Base-by-base conservation (phyloP, 2,888 invertebrate species). In the Aspidiotus rigidus region DNA sequence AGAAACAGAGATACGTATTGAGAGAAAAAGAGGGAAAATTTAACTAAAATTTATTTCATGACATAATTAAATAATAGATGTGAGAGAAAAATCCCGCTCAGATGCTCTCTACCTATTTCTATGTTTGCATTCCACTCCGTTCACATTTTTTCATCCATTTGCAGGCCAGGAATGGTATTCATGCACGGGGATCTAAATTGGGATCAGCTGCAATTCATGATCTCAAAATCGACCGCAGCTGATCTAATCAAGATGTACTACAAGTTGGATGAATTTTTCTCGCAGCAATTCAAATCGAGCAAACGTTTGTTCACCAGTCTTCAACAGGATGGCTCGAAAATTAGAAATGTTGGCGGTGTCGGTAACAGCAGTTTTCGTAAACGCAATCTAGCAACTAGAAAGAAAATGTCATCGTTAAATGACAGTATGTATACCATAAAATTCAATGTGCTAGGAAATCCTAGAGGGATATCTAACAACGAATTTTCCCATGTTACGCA, bases 161-260 rank as follows among this genome's bases (percentile, higher is more conserved):
- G 64, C 76, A 86, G 90, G 73, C 90, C 93, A 6, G 92, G 93
- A 0, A 86, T 90, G 75, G 91, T 96, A 75, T 90, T 95, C 75
- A 88, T 94, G 77, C 93, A 95, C 77, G 93, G 93, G 56, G 90
- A 92, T 74, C 82, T 97, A 67, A 86, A 86, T 72, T 99, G 98
- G 98, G 93, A 95, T 77, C 96, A 92, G 77, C 83, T 98, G 57
- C 97, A 99, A 81, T 85, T 98, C 75, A 89, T 99, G 84, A 96
- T 99, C 77, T 93, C 93, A 7, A 91, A 94, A 78, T 94, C 94
- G 62, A 99, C 98, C 1, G 96, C 97, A 0, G 93, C 94, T 0
- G 98, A 99, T 81, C 82, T 99, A 71, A 81, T 96, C 62, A 98
- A 97, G 81, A 97, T 99, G 90, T 93, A 90, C 77, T 88, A 90